Evolutionary conservation across 1,140 invertebrate species (phyloP).

Genomic region (Halyomorpha halys): DNA sequence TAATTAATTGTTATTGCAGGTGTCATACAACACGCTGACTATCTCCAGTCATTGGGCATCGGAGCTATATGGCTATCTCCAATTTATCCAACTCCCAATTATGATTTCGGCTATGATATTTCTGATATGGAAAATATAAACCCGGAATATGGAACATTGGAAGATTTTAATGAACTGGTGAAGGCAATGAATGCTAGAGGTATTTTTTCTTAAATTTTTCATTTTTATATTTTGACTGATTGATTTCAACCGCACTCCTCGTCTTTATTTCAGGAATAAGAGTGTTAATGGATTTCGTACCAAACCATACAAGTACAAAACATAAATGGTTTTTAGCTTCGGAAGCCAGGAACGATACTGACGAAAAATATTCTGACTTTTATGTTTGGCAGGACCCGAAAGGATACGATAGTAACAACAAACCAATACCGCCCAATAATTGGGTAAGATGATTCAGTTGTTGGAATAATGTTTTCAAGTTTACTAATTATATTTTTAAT

Average conservation of each 20-base stretch:
- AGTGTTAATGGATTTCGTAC: conserved; percentile 77
- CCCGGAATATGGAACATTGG: conserved; percentile 47
- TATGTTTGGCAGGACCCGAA: not conserved
- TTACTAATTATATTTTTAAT: too few species aligned
- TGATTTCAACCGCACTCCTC: too few species aligned
- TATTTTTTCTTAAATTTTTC: conserved; percentile 5
- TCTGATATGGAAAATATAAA: conserved; percentile 50
- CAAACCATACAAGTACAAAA: conserved; percentile 71
- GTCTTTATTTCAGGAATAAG: conserved; percentile 48
- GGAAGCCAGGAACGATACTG: conserved; percentile 35
- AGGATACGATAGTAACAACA: not conserved
- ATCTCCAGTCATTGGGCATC: conserved; percentile 34
- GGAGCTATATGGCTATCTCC: conserved; percentile 52
- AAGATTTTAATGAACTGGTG: conserved; percentile 47
- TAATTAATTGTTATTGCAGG: not conserved
- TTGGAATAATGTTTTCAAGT: too few species aligned
- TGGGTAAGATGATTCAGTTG: not conserved
- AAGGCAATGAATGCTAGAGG: conserved; percentile 43
- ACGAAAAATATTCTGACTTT: not conserved
- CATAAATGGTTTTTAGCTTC: conserved; percentile 69
- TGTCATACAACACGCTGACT: not conserved
- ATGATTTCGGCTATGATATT: conserved; percentile 56
- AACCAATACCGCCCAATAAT: conserved; percentile 5
- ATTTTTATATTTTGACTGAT: conserved; percentile 8
- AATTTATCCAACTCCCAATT: conserved; percentile 52